Percentiles rank a stretch among this genome's conserved stretches.
Conservation (phyloP, 1,140 invertebrate genomes). For the Atta texana region DNA sequence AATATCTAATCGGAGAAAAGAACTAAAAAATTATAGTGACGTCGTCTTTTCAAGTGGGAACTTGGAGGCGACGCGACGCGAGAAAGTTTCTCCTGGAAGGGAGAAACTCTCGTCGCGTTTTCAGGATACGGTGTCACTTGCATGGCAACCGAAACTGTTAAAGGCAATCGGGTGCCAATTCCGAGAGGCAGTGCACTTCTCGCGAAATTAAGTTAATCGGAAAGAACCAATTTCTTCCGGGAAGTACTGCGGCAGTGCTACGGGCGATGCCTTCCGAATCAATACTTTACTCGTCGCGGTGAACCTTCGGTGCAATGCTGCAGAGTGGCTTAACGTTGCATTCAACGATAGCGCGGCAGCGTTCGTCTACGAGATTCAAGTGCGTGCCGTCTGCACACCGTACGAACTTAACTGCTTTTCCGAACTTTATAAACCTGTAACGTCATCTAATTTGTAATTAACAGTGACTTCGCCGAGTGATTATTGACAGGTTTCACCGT, state of each 20-base stretch:
- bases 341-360: background rate
- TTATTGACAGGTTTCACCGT: background rate
- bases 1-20: no score
- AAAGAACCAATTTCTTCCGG: slow-evolving; percentile 66
- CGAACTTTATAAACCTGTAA: slow-evolving; percentile 30
- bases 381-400: background rate
- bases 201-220: slow-evolving; percentile 72
- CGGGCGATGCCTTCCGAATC: slow-evolving; percentile 65
- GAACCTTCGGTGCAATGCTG: slow-evolving; percentile 17
- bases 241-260: slow-evolving; percentile 53
- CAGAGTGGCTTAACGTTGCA: slow-evolving; percentile 46
- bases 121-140: slow-evolving; percentile 40
- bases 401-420: slow-evolving; percentile 11
- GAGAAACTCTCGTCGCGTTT: slow-evolving; percentile 16
- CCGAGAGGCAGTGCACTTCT: slow-evolving; percentile 53
- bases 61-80: background rate
- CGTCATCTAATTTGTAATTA: slow-evolving; percentile 20
- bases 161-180: slow-evolving; percentile 50
- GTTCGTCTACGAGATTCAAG: slow-evolving; percentile 30
- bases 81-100: background rate
- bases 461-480: background rate
- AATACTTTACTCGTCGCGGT: slow-evolving; percentile 50
- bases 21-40: background rate
- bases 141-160: slow-evolving; percentile 30
- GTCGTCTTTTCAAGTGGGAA: background rate